These are phyloP conservation scores for Ennomos fuscantarius DNA, from an alignment of 2,888 invertebrate genomes.

Conservation along the genomic window DNA sequence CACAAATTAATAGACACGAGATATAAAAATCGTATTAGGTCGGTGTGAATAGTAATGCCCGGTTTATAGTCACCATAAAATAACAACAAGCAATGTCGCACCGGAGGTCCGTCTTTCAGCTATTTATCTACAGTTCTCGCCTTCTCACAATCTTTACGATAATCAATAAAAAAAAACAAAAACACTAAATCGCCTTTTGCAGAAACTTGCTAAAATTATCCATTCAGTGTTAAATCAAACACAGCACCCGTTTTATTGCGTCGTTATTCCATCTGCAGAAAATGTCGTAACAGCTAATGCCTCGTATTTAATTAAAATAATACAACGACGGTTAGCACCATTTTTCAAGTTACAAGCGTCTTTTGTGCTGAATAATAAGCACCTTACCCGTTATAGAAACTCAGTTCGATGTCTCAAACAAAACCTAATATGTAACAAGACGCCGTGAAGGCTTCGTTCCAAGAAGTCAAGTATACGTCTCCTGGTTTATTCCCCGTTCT, in stretches of 20 bases:
- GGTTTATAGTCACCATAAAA: slow-evolving; percentile 70
- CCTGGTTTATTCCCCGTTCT: slow-evolving; percentile 62
- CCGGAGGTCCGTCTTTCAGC: slow-evolving; percentile 51
- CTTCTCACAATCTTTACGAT: slow-evolving; percentile 48
- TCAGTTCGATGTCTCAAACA: slow-evolving; percentile 55
- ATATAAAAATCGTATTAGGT: slow-evolving; percentile 74
- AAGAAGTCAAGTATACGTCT: slow-evolving; percentile 60
- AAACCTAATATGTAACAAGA: slow-evolving; percentile 67
- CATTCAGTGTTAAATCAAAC: slow-evolving; percentile 35
- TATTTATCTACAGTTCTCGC: slow-evolving; percentile 41
- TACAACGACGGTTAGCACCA: slow-evolving; percentile 23
- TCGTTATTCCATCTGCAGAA: slow-evolving; percentile 36
- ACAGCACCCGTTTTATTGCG: slow-evolving; percentile 34
- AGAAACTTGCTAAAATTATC: slow-evolving; percentile 41
- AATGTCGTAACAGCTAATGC: slow-evolving; percentile 37
- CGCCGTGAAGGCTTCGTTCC: slow-evolving; percentile 53
- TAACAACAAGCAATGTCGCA: slow-evolving; percentile 66
- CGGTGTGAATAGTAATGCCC: slow-evolving; percentile 72
- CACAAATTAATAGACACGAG: slow-evolving; percentile 68
- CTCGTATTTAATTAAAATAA: slow-evolving; percentile 38
- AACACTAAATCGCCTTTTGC: slow-evolving; percentile 39
- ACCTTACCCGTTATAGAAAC: slow-evolving; percentile 53
- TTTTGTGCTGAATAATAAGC: slow-evolving; percentile 54
- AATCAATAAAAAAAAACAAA: slow-evolving; percentile 51
- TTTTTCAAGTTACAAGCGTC: slow-evolving; percentile 54